Conservation (phyloP, 2,888 invertebrate genomes). For the Bursaphelenchus okinawaensis region DNA sequence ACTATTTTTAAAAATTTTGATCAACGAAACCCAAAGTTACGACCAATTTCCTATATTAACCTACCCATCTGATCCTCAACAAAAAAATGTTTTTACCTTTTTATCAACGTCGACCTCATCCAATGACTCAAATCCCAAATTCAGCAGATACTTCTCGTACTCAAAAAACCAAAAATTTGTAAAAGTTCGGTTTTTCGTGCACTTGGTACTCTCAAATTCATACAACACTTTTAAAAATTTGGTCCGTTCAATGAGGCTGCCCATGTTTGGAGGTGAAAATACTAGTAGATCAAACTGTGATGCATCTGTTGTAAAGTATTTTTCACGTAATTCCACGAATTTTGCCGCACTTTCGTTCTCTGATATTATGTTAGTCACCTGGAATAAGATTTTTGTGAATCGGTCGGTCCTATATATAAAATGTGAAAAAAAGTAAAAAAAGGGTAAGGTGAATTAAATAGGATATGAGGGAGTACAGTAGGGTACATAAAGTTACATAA, state of each 20-base stretch:
- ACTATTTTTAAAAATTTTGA: too few species aligned
- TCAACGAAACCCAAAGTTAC: too few species aligned
- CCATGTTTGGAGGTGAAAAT: conserved; percentile 41
- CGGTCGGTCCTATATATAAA: too few species aligned
- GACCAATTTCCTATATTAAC: background rate
- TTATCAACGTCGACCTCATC: conserved; percentile 29
- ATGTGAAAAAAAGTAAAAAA: too few species aligned
- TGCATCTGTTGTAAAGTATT: conserved; percentile 31
- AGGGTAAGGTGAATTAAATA: too few species aligned
- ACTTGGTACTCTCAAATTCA: conserved; percentile 33
- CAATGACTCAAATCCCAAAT: conserved; percentile 37
- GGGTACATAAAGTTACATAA: too few species aligned
- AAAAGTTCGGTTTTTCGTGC: conserved; percentile 23
- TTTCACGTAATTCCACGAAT: conserved; percentile 37
- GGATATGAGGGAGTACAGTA: too few species aligned
- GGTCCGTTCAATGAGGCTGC: conserved; percentile 20
- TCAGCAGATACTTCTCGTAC: conserved; percentile 35
- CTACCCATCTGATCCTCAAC: background rate
- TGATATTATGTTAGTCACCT: conserved; percentile 47
- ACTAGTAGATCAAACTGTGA: conserved; percentile 40
- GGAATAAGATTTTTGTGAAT: too few species aligned
- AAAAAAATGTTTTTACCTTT: conserved; percentile 22
- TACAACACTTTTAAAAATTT: conserved; percentile 30
- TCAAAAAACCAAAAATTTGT: conserved; percentile 48
- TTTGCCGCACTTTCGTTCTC: conserved; percentile 33